These are phyloP conservation scores for Drosophila maculinotata DNA, from an alignment of 2,888 invertebrate genomes.

Conservation along the genomic window DNA sequence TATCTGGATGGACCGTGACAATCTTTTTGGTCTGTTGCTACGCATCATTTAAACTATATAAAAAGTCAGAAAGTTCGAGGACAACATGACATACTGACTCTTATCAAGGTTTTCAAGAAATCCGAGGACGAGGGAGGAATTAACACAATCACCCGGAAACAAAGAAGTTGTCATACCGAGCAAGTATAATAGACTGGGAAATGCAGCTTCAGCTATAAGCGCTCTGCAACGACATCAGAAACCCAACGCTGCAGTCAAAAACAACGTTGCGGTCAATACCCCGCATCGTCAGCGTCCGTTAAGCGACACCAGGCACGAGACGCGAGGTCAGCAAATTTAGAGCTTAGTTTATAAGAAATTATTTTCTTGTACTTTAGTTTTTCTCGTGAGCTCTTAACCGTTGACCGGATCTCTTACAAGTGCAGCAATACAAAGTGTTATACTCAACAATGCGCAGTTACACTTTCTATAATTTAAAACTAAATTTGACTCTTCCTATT, in stretches of 20 bases:
- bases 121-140: neutral
- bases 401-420: too few species aligned
- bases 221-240: too few species aligned
- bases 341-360: neutral
- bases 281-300: neutral
- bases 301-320: too few species aligned
- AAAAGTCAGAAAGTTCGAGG: too few species aligned
- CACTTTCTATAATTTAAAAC: too few species aligned
- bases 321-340: neutral
- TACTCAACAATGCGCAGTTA: too few species aligned
- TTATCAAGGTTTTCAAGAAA: neutral
- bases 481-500: too few species aligned
- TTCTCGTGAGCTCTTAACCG: too few species aligned
- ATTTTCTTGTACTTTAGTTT: neutral
- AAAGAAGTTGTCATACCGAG: neutral
- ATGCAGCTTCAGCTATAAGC: neutral
- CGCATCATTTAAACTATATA: too few species aligned
- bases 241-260: neutral
- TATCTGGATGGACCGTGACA: neutral
- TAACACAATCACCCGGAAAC: slow-evolving; percentile 2
- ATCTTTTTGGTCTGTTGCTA: neutral
- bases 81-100: too few species aligned
- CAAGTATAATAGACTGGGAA: neutral
- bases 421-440: too few species aligned
- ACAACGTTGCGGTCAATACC: neutral